Conservation (phyloP, 2,797 vertebrate species). For the Enteromius afrohamiltoni region DNA sequence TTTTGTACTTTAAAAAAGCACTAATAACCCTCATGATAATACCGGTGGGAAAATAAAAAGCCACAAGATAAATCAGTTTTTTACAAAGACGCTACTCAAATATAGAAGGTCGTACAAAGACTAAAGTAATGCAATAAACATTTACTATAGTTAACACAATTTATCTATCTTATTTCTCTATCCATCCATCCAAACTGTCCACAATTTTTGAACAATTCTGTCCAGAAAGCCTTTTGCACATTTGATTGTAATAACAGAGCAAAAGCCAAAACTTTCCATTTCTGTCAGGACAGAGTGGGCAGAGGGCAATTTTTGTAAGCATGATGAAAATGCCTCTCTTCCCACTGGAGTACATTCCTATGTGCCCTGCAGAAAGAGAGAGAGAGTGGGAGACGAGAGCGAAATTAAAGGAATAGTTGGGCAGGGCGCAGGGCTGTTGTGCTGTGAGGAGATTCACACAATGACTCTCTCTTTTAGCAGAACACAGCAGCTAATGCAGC, state of each 20-base stretch:
- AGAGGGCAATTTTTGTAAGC: constrained; percentile 11
- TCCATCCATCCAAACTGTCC: no score
- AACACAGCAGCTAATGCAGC: constrained; percentile 69
- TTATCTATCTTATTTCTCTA: no score
- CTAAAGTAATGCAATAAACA: no score
- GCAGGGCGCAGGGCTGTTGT: constrained; percentile 12
- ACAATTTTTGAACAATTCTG: neutral
- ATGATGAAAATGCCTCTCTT: constrained; percentile 52
- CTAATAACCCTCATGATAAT: neutral
- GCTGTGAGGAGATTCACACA: constrained; percentile 29
- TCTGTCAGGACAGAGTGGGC: neutral
- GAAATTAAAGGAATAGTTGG: constrained; percentile 33
- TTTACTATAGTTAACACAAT: no score
- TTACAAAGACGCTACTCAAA: neutral
- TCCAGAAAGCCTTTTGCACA: neutral
- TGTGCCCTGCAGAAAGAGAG: constrained; percentile 14
- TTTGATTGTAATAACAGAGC: constrained; percentile 3
- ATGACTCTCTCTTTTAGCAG: constrained; percentile 62
- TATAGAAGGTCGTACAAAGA: no score
- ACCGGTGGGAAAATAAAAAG: neutral
- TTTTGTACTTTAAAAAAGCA: neutral
- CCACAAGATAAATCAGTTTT: neutral
- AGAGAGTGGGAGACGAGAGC: constrained; percentile 45
- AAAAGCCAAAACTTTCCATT: constrained; percentile 38
- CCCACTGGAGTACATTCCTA: constrained; percentile 53